Conservation (phyloP, 1,140 invertebrate species). For the Drosophila athabasca region DNA sequence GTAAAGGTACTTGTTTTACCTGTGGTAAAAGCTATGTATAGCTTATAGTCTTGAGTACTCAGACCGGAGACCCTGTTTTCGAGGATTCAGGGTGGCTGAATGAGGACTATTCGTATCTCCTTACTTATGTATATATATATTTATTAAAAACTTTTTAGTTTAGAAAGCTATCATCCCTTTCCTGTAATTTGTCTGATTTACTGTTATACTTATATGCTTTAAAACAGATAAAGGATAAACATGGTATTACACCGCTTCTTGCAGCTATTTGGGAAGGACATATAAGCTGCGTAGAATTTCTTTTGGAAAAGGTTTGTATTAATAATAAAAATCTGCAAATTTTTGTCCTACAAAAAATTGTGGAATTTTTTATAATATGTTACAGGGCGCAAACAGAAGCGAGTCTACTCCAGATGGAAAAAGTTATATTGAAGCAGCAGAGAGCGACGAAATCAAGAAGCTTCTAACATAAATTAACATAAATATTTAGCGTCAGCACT, state of each 20-base stretch:
- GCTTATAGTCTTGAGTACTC: no score
- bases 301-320: slow-evolving; percentile 88
- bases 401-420: slow-evolving; percentile 94
- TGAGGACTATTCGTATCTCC: no score
- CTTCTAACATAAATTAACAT: slow-evolving; percentile 40
- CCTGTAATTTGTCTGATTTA: background rate
- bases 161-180: background rate
- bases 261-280: slow-evolving; percentile 98
- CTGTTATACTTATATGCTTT: slow-evolving; percentile 10
- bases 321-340: background rate
- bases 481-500: no score
- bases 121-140: no score
- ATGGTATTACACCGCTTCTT: slow-evolving; percentile 95
- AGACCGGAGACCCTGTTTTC: no score
- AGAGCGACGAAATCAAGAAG: slow-evolving; percentile 92
- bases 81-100: no score
- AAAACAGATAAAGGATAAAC: slow-evolving; percentile 89
- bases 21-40: no score
- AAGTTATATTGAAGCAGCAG: slow-evolving; percentile 93
- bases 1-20: no score
- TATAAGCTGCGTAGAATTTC: slow-evolving; percentile 93
- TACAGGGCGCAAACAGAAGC: slow-evolving; percentile 90
- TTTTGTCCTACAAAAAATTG: background rate
- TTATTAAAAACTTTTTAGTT: slow-evolving; percentile 1
- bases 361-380: background rate